phyloP scores from a whole-genome alignment of 2,797 vertebrate species.

The Clamator glandarius region DNA sequence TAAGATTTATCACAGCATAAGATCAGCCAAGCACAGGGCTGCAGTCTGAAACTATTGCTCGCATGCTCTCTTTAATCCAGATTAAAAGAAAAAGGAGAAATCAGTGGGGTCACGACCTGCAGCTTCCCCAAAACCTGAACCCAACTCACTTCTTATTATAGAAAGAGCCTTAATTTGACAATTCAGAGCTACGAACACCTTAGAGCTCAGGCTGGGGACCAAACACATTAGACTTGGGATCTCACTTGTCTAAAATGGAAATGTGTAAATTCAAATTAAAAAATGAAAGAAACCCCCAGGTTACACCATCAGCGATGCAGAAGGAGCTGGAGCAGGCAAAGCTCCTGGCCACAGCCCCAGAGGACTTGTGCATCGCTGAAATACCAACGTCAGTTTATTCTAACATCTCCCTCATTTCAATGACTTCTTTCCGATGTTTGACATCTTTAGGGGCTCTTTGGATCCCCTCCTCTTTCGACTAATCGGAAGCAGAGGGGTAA shows the following conservation, averaged over 20 bases:
- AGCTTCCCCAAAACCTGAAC: neutral
- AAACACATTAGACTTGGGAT: neutral
- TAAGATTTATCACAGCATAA: neutral
- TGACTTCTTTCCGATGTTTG: neutral
- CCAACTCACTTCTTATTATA: neutral
- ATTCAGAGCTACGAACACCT: neutral
- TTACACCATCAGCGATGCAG: fast-evolving
- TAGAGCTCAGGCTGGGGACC: neutral
- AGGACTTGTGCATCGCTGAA: neutral
- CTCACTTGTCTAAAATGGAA: neutral
- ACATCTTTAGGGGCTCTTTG: neutral
- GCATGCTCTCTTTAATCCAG: neutral
- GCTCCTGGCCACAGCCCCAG: neutral
- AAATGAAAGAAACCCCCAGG: neutral
- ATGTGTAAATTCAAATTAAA: neutral
- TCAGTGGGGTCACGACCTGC: neutral
- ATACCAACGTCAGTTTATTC: neutral
- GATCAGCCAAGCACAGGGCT: neutral
- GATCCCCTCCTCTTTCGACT: neutral
- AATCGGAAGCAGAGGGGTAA: neutral
- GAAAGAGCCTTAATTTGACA: neutral
- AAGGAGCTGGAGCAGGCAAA: neutral
- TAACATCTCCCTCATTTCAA: neutral
- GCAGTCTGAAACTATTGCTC: neutral
- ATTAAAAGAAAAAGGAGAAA: neutral